These are phyloP conservation scores for Noctuana brunneofusca DNA, from an alignment of 2,888 invertebrate species.

Conservation along the genomic window DNA sequence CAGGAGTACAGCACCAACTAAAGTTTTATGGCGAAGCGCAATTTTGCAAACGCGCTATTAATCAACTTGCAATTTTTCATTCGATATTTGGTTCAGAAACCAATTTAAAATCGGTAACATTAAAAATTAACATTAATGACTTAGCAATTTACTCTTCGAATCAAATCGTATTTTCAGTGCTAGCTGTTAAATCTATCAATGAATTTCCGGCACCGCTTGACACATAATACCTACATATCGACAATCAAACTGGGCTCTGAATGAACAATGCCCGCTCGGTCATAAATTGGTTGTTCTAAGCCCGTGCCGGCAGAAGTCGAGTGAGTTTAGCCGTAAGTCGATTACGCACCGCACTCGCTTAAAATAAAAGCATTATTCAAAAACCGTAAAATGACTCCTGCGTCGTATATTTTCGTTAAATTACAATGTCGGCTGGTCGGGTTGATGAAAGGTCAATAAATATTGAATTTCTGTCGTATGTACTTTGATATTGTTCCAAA, in stretches of 20 bases:
- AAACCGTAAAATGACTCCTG: conserved; percentile 32
- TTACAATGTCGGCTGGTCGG: conserved; percentile 10
- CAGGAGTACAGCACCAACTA: no score
- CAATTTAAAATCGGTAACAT: no score
- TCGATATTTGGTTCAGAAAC: no score
- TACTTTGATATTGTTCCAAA: background rate
- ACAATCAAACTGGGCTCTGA: conserved; percentile 74
- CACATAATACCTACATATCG: conserved; percentile 70
- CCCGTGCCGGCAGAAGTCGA: conserved; percentile 31
- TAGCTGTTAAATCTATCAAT: conserved; percentile 79
- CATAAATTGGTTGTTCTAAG: conserved; percentile 62
- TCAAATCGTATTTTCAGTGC: conserved; percentile 74
- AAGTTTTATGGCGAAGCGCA: no score
- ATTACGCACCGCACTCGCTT: conserved; percentile 28
- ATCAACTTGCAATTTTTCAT: no score
- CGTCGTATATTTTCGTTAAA: conserved; percentile 27
- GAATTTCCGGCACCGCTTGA: conserved; percentile 81
- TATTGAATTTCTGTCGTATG: background rate
- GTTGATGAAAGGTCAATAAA: conserved; percentile 7
- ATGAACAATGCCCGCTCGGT: conserved; percentile 76
- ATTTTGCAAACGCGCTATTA: no score
- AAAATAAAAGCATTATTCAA: conserved; percentile 33
- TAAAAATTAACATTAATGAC: conserved; percentile 79
- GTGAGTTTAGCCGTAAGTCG: conserved; percentile 19
- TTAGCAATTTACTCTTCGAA: conserved; percentile 76